phyloP scores from a whole-genome alignment of 2,113 vertebrate species.

The Xyliphius kryptos region DNA sequence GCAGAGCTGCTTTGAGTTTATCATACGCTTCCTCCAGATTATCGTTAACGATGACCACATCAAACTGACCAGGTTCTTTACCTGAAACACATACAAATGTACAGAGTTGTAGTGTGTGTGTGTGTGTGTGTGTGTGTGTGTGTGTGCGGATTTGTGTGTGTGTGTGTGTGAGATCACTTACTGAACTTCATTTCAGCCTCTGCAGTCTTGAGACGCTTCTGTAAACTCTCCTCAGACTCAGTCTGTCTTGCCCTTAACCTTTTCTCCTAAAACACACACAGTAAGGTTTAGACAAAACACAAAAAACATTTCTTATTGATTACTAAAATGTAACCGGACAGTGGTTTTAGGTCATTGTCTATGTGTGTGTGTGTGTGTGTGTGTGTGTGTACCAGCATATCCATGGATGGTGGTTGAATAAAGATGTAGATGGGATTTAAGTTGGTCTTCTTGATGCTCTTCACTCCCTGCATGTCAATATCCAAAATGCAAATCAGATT shows the following conservation, averaged over 20 bases:
- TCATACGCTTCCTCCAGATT: constrained; percentile 77
- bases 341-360: too few species aligned
- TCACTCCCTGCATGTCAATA: constrained; percentile 93
- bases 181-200: constrained; percentile 76
- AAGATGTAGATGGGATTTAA: constrained; percentile 86
- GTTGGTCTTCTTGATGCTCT: constrained; percentile 83
- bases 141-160: too few species aligned
- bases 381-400: constrained; percentile 77
- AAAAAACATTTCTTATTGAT: too few species aligned
- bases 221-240: constrained; percentile 82
- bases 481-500: constrained; percentile 95
- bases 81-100: constrained; percentile 52
- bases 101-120: too few species aligned
- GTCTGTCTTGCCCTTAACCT: constrained; percentile 82
- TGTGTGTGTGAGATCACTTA: too few species aligned
- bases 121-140: too few species aligned
- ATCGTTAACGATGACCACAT: constrained; percentile 84
- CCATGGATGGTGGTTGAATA: constrained; percentile 83
- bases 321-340: too few species aligned
- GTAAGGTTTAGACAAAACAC: too few species aligned
- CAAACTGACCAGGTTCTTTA: constrained; percentile 81
- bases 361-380: too few species aligned
- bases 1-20: constrained; percentile 66
- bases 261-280: constrained; percentile 67
- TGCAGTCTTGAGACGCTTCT: constrained; percentile 74